Conservation (phyloP, 2,113 vertebrate species). For the Halichoeres trimaculatus region DNA sequence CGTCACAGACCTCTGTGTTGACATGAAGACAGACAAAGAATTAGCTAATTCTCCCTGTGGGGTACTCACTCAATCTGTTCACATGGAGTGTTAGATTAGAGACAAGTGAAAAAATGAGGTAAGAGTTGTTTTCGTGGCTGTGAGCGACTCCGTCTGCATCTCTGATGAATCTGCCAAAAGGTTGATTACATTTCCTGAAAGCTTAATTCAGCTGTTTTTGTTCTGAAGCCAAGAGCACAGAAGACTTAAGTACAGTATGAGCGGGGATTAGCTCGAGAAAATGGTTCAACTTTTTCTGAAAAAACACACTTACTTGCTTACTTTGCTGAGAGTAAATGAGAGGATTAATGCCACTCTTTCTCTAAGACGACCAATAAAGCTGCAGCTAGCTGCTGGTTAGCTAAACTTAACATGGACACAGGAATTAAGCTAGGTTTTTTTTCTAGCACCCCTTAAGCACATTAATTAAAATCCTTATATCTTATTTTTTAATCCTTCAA, state of each 20-base stretch:
- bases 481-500: background rate
- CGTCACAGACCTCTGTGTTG: background rate
- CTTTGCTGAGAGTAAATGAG: conserved; percentile 3
- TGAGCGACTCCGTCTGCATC: conserved; percentile 18
- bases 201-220: conserved; percentile 27
- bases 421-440: background rate
- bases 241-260: conserved; percentile 16
- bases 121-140: conserved; percentile 25
- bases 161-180: conserved; percentile 26
- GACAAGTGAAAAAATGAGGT: conserved; percentile 4
- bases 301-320: background rate
- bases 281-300: conserved; percentile 4
- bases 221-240: conserved; percentile 16
- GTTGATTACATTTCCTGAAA: conserved; percentile 43
- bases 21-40: conserved; percentile 11
- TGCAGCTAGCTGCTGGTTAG: conserved; percentile 5
- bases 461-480: background rate
- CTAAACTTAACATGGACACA: background rate
- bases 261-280: conserved; percentile 11
- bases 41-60: conserved; percentile 6
- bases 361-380: conserved; percentile 9
- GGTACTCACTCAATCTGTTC: conserved; percentile 21
- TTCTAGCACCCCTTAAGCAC: background rate
- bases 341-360: conserved; percentile 11
- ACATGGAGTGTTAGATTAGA: conserved; percentile 5